Base-by-base conservation (phyloP, 1,140 invertebrate species). In the Macrostomum lignano region DNA sequence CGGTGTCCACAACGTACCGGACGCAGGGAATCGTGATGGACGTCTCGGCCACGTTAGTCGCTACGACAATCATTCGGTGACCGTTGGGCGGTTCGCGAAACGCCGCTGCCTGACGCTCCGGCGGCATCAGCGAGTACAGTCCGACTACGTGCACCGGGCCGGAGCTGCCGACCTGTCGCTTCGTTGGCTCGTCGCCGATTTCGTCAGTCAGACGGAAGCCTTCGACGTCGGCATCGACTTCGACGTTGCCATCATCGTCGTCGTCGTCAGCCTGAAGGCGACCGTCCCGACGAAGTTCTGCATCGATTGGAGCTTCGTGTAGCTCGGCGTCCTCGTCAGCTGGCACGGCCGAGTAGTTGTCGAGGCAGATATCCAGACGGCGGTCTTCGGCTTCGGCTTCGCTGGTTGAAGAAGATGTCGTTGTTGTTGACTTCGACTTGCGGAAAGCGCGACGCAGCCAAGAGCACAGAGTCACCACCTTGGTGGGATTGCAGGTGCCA, bases 41-140 rank as follows among this genome's bases (percentile, higher is more conserved):
- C 0, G 88, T 96, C 63, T 98, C 88, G 0, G 88, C 86, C 0
- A 96, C 77, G 51, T 96, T 96, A 0, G 88, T 96, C 9, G 81
- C 69, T 3, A 98, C 69, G 5, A 98, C 72, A 52, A 84, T 93
- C 0, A 94, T 54, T 32, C 60, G 42, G 30, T 44, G 46, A 15
- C 49, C 78, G 29, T 67, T 65, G 0, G 82, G 81, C 0, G 72
- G 66, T 1, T 68, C 49, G 41, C 72, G 53, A 50, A 93, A 93
- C 23, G 77, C 69, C 49, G 65, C 67, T n/a, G 70, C 64, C 54
- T 96, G 88, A 48, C 78, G 71, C 10, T 72, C 47, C 7, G 68
- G 67, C 2, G 77, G 68, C 15, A 98, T 59, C 43, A 93, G 60
- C 1, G 88, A 93, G 60, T 81, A 98, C 0, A 98, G 60, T 1